Base-by-base conservation (phyloP, 2,888 invertebrate genomes). In the Perizoma flavofasciatum region DNA sequence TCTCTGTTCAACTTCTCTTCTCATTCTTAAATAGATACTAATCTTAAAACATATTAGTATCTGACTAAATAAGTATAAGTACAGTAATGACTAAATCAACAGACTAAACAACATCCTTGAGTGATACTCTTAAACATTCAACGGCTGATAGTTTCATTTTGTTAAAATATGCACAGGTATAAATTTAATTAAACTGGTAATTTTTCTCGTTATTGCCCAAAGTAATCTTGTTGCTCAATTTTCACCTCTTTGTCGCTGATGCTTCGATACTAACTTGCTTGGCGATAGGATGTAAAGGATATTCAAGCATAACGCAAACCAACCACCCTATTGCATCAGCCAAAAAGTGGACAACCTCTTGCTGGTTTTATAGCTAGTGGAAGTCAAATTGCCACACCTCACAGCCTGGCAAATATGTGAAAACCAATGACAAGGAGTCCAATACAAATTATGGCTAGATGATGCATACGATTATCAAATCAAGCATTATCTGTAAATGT, bases 321-420 rank as follows among this genome's bases (percentile, higher is more conserved):
- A 71, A 72, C 70, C 69, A 76, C 75, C 77, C 78, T 87, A 86
- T 90, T 90, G 89, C 89, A 88, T 89, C 89, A 90, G 88, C 88
- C 85, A 77, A 81, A 60, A 81, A 82, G 72, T 81, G 73, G 83
- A 71, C 80, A 82, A 74, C 82, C 80, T 83, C 79, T 79, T 72
- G 67, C 77, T 61, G 74, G 70, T 79, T 82, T 81, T 77, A 77
- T 74, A 71, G 63, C 66, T n/a, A 69, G 65, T 74, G 72, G 74
- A 70, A 69, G 68, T 40, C 79, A 73, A 70, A 78, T 83, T 83
- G 68, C 81, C 78, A 72, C 82, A 80, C 80, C 80, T 79, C 59
- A 66, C 48, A 60, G 66, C 69, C 68, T 72, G 62, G 67, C 60
- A 74, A 71, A 73, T 70, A 63, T 67, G 67, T 73, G 62, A 69